Conservation (phyloP, 1,140 invertebrate genomes). For the Oncopodura yosiiana region DNA sequence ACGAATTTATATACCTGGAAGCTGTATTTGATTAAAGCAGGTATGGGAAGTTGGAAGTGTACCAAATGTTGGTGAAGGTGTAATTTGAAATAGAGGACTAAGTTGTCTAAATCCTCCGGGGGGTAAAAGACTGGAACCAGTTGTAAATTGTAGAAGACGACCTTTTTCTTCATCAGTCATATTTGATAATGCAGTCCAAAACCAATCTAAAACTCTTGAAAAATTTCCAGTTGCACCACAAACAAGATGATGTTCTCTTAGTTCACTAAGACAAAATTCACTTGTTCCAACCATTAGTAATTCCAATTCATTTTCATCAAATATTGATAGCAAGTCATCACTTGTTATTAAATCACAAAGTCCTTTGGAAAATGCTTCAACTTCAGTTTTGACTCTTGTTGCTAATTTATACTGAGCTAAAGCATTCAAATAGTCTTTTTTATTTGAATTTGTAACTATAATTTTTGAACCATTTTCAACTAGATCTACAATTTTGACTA, state of each 20-base stretch:
- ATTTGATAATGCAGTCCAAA: slow-evolving; percentile 85
- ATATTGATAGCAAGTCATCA: slow-evolving; percentile 83
- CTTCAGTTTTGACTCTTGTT: slow-evolving; percentile 67
- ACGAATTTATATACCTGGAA: too few relatives aligned
- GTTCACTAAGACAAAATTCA: slow-evolving; percentile 82
- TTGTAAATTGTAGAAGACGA: slow-evolving; percentile 85
- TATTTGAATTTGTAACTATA: slow-evolving; percentile 63
- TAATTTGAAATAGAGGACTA: slow-evolving; percentile 82
- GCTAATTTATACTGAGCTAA: slow-evolving; percentile 79
- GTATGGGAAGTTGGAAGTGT: slow-evolving; percentile 51
- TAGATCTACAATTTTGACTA: slow-evolving; percentile 61
- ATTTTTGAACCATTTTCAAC: slow-evolving; percentile 60
- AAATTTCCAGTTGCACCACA: slow-evolving; percentile 75
- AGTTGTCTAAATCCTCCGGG: slow-evolving; percentile 79
- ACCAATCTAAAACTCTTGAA: slow-evolving; percentile 76
- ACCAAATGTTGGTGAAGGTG: slow-evolving; percentile 75
- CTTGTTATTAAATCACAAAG: slow-evolving; percentile 76
- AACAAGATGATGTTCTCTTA: slow-evolving; percentile 75
- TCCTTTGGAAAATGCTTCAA: slow-evolving; percentile 78
- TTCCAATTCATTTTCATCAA: slow-evolving; percentile 93
- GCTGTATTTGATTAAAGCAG: slow-evolving; percentile 90
- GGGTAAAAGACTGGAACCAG: slow-evolving; percentile 63
- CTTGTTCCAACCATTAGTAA: slow-evolving; percentile 85
- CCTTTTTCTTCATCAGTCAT: slow-evolving; percentile 91
- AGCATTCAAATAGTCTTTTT: slow-evolving; percentile 74